Percentiles rank a stretch among this genome's conserved stretches.
phyloP scores from a whole-genome alignment of 2,888 invertebrate species.

The Lomographa bimaculata region DNA sequence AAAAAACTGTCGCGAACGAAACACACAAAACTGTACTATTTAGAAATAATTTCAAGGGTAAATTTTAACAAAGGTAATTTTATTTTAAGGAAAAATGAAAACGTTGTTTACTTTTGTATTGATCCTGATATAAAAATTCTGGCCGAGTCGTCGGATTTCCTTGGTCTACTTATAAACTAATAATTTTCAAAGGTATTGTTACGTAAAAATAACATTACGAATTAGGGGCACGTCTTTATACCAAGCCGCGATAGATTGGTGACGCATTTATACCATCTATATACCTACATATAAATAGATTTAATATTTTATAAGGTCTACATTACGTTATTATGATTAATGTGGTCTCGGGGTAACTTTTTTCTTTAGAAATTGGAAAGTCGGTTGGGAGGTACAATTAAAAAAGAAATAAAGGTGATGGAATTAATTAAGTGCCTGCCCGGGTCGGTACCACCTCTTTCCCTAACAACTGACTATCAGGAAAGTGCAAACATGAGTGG shows the following conservation, averaged over 20 bases:
- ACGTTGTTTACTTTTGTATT: too few species aligned
- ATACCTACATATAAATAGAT: slow-evolving; percentile 27
- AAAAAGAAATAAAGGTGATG: too few species aligned
- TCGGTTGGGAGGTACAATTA: too few species aligned
- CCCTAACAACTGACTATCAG: too few species aligned
- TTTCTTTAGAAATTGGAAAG: too few species aligned
- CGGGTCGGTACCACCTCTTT: too few species aligned
- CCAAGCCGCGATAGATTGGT: slow-evolving; percentile 33
- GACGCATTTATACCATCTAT: slow-evolving; percentile 36
- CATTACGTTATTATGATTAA: too few species aligned
- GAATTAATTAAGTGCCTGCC: too few species aligned
- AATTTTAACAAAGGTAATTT: too few species aligned
- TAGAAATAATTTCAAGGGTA: not conserved
- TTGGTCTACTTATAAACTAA: slow-evolving; percentile 14
- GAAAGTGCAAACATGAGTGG: too few species aligned
- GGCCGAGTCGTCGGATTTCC: slow-evolving; percentile 6
- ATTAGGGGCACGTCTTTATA: slow-evolving; percentile 43
- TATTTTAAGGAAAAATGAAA: too few species aligned
- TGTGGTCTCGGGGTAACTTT: too few species aligned
- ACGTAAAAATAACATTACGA: slow-evolving; percentile 33
- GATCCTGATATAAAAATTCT: slow-evolving; percentile 12
- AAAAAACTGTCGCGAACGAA: not conserved
- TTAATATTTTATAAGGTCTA: slow-evolving; percentile 34
- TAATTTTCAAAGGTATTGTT: slow-evolving; percentile 27
- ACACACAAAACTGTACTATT: not conserved